Conservation (phyloP, 1,140 invertebrate species). For the Agrilus planipennis region DNA sequence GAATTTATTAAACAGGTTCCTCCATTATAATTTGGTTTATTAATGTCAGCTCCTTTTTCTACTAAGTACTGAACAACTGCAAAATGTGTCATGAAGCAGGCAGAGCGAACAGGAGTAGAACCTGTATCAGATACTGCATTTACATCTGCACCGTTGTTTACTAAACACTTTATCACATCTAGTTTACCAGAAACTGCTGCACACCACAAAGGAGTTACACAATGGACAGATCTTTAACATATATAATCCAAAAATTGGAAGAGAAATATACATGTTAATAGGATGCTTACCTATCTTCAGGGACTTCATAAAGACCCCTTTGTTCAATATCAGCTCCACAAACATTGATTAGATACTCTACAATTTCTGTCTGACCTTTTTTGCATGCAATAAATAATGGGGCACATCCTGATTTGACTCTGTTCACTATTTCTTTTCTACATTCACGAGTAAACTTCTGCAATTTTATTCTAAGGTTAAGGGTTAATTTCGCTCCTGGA, state of each 20-base stretch:
- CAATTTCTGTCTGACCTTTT: conserved; percentile 74
- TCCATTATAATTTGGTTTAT: conserved; percentile 79
- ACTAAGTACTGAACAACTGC: conserved; percentile 71
- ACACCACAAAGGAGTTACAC: conserved; percentile 85
- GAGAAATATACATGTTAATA: background rate
- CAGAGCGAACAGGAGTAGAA: conserved; percentile 78
- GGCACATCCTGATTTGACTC: conserved; percentile 63
- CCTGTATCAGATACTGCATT: conserved; percentile 77
- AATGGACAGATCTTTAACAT: conserved; percentile 51
- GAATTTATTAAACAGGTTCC: conserved; percentile 91
- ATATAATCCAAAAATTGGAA: conserved; percentile 3
- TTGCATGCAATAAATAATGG: conserved; percentile 80
- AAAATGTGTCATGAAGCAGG: conserved; percentile 88
- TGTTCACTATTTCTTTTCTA: conserved; percentile 50
- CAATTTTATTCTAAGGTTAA: conserved; percentile 47
- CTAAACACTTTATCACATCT: conserved; percentile 63
- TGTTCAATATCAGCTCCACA: conserved; percentile 80
- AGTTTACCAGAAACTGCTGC: conserved; percentile 79
- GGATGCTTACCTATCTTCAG: conserved; percentile 41
- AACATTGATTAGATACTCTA: conserved; percentile 72
- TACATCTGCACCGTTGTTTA: conserved; percentile 70
- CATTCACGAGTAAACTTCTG: conserved; percentile 46
- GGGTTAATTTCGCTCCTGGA: conserved; percentile 56
- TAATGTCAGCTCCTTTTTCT: conserved; percentile 73
- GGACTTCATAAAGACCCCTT: conserved; percentile 62